Evolutionary conservation across 1,140 invertebrate species (phyloP), one percentile per base, ranked within the genome.

Genomic region (Bombus impatiens): DNA sequence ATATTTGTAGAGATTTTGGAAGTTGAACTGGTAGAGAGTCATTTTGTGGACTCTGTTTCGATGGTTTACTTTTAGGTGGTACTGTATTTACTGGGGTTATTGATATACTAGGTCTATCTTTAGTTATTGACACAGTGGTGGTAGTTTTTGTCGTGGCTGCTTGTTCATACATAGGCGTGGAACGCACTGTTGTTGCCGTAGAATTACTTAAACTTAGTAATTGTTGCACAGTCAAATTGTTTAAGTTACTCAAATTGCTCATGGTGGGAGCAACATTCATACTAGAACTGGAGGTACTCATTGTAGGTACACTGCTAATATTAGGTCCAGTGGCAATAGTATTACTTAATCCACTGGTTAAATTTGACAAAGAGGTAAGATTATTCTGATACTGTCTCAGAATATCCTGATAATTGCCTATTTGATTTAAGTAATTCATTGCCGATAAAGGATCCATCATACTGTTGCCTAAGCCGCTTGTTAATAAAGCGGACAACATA

Each of bases 381-480:
- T 92, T 94, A 28, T 78, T 94, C 70, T 95, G 94, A 90, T 94
- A 95, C 42, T 94, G 94, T 40, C 93, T 91, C 9, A 94, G 44
- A n/a, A 95, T 90, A 65, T 95, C 93, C 71, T 94, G 94, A 85
- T 94, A 94, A 86, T 88, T 87, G 76, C 93, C 93, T 87, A 94
- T 86, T 87, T 93, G 93, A 86, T 93, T 93, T 2, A 95, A 86
- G 77, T 94, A 95, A 86, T 93, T 94, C 81, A 94, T 91, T 44
- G 93, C 86, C 9, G 93, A 83, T 5, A 94, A 53, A 0, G 93
- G 89, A 86, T 94, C 93, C 75, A 95, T 92, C 85, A 94, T 92
- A 67, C 93, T 94, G 15, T 89, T 84, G 72, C 91, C 79, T 32
- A 95, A 78, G 57, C 93, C 91, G 28, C 89, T 85, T 9, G 94